Evolutionary conservation across 2,888 invertebrate species (phyloP).

Genomic region (Oscheius myriophilus): DNA sequence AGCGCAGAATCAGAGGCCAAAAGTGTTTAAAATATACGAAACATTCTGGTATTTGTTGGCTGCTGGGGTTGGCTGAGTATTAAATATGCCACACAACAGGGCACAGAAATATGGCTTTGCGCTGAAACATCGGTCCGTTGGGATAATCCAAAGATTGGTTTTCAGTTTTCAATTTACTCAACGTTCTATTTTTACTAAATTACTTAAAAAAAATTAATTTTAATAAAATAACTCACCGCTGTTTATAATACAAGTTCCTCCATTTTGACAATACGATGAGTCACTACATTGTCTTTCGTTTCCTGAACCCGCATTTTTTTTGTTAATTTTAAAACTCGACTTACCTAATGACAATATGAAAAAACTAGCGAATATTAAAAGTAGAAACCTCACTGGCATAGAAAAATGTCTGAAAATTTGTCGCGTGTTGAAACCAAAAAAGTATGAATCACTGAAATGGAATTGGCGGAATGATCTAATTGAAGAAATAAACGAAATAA

Average conservation of each 20-base stretch:
- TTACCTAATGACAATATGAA: background rate
- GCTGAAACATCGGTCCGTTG: background rate
- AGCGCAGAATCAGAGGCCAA: too few relatives aligned
- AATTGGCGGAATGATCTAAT: too few relatives aligned
- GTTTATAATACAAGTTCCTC: constrained; percentile 24
- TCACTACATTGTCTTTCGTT: background rate
- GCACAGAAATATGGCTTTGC: too few relatives aligned
- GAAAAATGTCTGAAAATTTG: background rate
- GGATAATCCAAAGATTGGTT: background rate
- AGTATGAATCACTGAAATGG: too few relatives aligned
- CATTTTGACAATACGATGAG: constrained; percentile 18
- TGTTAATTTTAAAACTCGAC: background rate
- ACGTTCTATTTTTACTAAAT: constrained; percentile 17
- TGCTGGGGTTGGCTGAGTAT: too few relatives aligned
- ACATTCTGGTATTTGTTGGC: too few relatives aligned
- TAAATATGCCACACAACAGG: too few relatives aligned
- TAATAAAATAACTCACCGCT: constrained; percentile 23
- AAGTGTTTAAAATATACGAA: too few relatives aligned
- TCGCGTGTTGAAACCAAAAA: too few relatives aligned
- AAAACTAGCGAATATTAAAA: background rate
- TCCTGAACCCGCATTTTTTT: background rate
- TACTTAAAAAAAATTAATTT: background rate
- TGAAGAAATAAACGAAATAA: too few relatives aligned
- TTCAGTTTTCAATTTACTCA: constrained; percentile 3
- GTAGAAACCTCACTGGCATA: background rate